phyloP scores from a whole-genome alignment of 2,888 invertebrate genomes.

The Caenorhabditis panamensis region DNA sequence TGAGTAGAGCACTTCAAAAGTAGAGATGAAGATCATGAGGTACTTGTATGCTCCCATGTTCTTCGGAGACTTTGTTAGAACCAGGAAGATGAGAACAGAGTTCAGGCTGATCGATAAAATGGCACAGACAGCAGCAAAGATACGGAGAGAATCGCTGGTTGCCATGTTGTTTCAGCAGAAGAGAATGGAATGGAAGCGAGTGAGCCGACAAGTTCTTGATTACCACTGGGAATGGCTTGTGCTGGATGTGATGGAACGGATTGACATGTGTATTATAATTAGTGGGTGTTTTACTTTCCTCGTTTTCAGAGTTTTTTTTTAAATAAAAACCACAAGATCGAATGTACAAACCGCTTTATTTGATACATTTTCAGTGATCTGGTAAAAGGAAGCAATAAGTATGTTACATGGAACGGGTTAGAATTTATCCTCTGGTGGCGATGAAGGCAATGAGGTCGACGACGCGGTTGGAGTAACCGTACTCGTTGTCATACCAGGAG shows the following conservation, averaged over 20 bases:
- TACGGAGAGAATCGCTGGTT: neutral
- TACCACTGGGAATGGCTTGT: neutral
- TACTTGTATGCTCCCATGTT: conserved; percentile 34
- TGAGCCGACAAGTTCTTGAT: neutral
- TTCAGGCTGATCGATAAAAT: conserved; percentile 3
- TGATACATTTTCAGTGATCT: neutral
- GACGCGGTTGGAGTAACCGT: conserved; percentile 96
- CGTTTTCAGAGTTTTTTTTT: no score
- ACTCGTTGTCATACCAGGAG: conserved; percentile 99
- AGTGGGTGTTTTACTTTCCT: no score
- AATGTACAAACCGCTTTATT: conserved; percentile 1
- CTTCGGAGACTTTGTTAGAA: conserved; percentile 23
- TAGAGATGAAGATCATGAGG: conserved; percentile 37
- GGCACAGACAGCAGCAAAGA: neutral
- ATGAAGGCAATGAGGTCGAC: conserved; percentile 96
- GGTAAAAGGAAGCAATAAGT: neutral
- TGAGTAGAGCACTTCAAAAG: conserved; percentile 35
- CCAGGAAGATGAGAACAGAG: conserved; percentile 16
- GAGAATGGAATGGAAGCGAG: neutral
- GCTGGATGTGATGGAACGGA: no score
- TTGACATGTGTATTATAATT: no score
- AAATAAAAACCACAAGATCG: no score
- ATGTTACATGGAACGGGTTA: conserved; percentile 1
- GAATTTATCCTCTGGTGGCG: conserved; percentile 81
- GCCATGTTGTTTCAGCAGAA: neutral